Percentiles rank a stretch among this genome's conserved stretches.
Evolutionary conservation across 2,797 vertebrate genomes (phyloP).

Genomic region (Loris lydekkerianus): DNA sequence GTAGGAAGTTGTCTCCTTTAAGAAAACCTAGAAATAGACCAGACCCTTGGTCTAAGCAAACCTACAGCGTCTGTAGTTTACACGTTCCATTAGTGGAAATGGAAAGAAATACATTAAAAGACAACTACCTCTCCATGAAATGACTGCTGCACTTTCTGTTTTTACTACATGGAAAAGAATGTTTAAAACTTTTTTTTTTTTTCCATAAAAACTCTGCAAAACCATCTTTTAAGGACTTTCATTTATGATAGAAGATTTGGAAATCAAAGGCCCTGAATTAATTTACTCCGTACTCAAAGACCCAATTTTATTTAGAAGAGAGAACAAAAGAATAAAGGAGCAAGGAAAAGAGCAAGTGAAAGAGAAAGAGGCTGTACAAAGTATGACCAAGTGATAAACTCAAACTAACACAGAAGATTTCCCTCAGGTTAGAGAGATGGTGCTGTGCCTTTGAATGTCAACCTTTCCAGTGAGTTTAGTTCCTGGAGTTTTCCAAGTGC

Average conservation of each 20-base stretch:
- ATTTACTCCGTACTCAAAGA: not conserved
- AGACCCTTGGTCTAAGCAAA: too few species aligned
- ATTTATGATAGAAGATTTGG: not conserved
- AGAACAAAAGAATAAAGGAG: not conserved
- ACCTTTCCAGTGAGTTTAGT: not conserved
- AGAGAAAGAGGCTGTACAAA: not conserved
- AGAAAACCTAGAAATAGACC: not conserved
- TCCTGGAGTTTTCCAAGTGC: not conserved
- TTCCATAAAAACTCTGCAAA: not conserved
- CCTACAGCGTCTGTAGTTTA: not conserved
- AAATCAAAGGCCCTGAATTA: not conserved
- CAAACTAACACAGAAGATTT: not conserved
- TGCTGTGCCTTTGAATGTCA: not conserved
- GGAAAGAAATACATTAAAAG: not conserved
- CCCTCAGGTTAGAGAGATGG: not conserved
- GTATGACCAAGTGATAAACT: not conserved
- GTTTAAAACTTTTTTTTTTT: not conserved
- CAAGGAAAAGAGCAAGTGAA: not conserved
- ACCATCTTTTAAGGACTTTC: not conserved
- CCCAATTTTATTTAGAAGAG: not conserved
- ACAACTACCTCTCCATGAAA: not conserved
- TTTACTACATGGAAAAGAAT: not conserved
- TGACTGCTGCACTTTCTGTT: not conserved
- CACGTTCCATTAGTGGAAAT: not conserved
- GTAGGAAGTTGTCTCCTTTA: rapidly evolving